Evolutionary conservation across 35 echinoderm and acorn worm species (phyloP), one percentile per base, ranked within the genome.

Genomic region (Holothuria glaberrima): DNA sequence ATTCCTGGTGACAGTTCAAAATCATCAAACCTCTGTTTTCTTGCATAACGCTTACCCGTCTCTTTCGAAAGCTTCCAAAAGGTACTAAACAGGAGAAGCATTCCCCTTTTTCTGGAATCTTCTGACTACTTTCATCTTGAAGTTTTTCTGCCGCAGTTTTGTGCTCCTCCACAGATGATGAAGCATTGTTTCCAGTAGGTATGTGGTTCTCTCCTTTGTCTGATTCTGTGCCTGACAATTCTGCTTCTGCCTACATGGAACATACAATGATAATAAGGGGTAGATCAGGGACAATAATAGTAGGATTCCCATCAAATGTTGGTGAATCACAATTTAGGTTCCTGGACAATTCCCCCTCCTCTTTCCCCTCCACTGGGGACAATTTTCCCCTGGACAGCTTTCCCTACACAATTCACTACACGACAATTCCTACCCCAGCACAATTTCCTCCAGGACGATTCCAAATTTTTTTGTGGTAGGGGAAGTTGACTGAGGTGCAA

Each of bases 41-140:
- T 19, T 31, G 36, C 19, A 33, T 33, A 29, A 66, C 20, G 32
- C 70, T 73, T 33, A 73, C 70, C 70, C 70, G 25, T 19, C 70
- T 35, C 30, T 73, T 73, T 73, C 26, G 30, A 19, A 73, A 73
- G 28, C 36, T 73, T 10, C 9, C 32, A 33, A 73, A 73, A 33
- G 70, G 9, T 34, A 29, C 70, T 9, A 12, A 7, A 33, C 70
- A 73, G 18, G 70, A 13, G 24, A 12, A 73, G 29, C 70, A 73
- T 33, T 73, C 70, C 19, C 70, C 70, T 20, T 73, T 73, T 29
- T 73, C 70, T 34, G 19, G 19, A 20, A 73, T 33, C 70, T 73
- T 73, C 12, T 73, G 70, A 35, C 36, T 73, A 20, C 9, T 19
- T 29, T 73, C 70, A 33, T 73, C 70, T 73, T 27, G 18, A 19